Evolutionary conservation across 2,113 vertebrate species (phyloP).

Genomic region (Atrichornis clamosus): DNA sequence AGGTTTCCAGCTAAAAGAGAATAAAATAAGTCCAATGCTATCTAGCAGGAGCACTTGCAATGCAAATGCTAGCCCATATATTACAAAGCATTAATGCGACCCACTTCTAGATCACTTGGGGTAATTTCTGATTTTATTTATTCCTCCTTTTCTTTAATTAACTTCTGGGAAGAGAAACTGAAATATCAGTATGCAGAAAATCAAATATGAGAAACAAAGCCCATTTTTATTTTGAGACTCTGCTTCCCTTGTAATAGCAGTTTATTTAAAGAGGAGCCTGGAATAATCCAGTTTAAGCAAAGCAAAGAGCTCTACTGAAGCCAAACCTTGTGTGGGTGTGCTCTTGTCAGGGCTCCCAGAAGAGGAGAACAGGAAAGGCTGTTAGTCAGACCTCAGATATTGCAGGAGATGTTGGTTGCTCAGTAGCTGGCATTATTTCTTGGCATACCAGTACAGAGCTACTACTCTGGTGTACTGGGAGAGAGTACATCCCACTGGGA

Average conservation of each 20-base stretch:
- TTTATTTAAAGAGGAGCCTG: slow-evolving; percentile 51
- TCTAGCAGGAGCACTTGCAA: slow-evolving; percentile 17
- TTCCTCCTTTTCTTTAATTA: slow-evolving; percentile 19
- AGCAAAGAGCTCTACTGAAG: slow-evolving; percentile 1
- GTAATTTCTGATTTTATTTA: slow-evolving; percentile 30
- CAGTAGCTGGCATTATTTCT: slow-evolving; percentile 2
- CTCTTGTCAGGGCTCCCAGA: slow-evolving; percentile 49
- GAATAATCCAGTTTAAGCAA: slow-evolving; percentile 58
- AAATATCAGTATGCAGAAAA: not conserved
- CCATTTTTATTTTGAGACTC: slow-evolving; percentile 38
- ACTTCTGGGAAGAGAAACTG: not conserved
- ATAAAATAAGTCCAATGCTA: not conserved
- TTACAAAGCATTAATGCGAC: slow-evolving; percentile 3
- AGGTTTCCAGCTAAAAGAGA: not conserved
- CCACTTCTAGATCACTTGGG: slow-evolving; percentile 22
- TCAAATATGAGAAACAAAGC: slow-evolving; percentile 5
- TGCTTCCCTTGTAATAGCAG: slow-evolving; percentile 24
- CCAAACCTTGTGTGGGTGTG: slow-evolving; percentile 44
- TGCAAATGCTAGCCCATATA: slow-evolving; percentile 19
- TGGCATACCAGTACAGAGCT: not conserved
- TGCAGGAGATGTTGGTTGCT: slow-evolving; percentile 2
- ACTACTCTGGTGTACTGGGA: not conserved
- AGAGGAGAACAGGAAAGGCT: not conserved
- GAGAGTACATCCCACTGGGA: not conserved
- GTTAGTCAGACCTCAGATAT: slow-evolving; percentile 21